phyloP scores from a whole-genome alignment of 2,888 invertebrate genomes.

The Dryomyza anilis region DNA sequence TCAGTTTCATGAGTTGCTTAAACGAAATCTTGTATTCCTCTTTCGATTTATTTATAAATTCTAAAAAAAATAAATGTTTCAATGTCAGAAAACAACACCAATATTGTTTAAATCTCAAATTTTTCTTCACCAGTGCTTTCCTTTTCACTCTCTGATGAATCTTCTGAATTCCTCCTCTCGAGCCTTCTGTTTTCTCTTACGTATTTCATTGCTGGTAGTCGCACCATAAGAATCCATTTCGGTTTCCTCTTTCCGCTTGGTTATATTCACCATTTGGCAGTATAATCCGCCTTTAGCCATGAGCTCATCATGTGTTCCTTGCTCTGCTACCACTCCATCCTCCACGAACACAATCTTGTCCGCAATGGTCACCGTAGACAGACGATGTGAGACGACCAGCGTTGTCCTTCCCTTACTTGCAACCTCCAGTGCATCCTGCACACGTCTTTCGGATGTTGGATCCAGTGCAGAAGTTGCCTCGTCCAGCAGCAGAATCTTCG shows the following conservation, averaged over 20 bases:
- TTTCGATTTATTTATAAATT: too few relatives aligned
- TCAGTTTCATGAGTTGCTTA: conserved; percentile 69
- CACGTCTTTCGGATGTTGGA: conserved; percentile 78
- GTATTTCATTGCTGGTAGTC: conserved; percentile 21
- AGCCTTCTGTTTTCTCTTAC: background rate
- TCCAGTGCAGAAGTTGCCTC: conserved; percentile 87
- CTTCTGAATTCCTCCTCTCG: conserved; percentile 12
- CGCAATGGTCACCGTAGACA: conserved; percentile 74
- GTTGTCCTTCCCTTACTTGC: conserved; percentile 77
- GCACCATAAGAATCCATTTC: conserved; percentile 33
- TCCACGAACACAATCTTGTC: conserved; percentile 74
- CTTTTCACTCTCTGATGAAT: conserved; percentile 31
- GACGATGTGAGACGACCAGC: conserved; percentile 75
- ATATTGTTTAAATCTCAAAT: too few relatives aligned
- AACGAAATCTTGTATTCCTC: conserved; percentile 56
- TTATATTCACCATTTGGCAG: conserved; percentile 70
- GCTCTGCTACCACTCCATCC: conserved; percentile 73
- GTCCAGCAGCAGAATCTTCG: conserved; percentile 75
- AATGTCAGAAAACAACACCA: too few relatives aligned
- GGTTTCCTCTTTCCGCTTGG: conserved; percentile 59
- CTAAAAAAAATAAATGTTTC: too few relatives aligned
- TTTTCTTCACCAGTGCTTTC: too few relatives aligned
- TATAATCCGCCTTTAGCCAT: conserved; percentile 70
- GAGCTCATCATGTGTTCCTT: conserved; percentile 76
- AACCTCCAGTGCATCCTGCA: conserved; percentile 79